These are phyloP conservation scores for Oncorhynchus kisutch DNA, from an alignment of 2,113 vertebrate species.

Conservation along the genomic window DNA sequence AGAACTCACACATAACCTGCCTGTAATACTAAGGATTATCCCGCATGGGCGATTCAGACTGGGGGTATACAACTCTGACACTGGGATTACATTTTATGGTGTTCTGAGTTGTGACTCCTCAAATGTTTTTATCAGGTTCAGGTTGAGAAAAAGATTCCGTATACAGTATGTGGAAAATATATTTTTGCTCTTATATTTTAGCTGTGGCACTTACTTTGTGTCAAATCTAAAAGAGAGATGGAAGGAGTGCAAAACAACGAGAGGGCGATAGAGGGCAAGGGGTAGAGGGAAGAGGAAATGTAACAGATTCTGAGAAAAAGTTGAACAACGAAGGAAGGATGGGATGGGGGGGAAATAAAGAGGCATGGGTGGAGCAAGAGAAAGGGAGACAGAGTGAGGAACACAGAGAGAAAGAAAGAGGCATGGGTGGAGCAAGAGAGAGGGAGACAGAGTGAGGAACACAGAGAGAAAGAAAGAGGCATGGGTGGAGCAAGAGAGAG, in stretches of 20 bases:
- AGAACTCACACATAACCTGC: too few species aligned
- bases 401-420: background rate
- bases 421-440: too few species aligned
- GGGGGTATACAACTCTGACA: background rate
- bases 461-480: background rate
- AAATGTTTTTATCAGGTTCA: background rate
- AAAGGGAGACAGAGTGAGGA: too few species aligned
- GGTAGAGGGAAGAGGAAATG: background rate
- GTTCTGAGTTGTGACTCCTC: background rate
- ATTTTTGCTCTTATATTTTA: background rate
- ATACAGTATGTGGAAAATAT: background rate
- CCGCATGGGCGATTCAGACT: background rate
- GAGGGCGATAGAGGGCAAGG: background rate
- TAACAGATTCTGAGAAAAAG: too few species aligned
- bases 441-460: too few species aligned
- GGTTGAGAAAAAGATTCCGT: background rate
- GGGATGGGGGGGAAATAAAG: background rate
- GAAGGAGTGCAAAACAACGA: background rate
- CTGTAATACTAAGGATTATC: background rate
- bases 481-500: background rate
- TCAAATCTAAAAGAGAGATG: background rate
- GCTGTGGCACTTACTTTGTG: background rate
- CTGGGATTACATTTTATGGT: background rate
- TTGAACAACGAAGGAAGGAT: background rate
- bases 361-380: too few species aligned